phyloP scores from a whole-genome alignment of 1,140 invertebrate species.

The Microvelia longipes region DNA sequence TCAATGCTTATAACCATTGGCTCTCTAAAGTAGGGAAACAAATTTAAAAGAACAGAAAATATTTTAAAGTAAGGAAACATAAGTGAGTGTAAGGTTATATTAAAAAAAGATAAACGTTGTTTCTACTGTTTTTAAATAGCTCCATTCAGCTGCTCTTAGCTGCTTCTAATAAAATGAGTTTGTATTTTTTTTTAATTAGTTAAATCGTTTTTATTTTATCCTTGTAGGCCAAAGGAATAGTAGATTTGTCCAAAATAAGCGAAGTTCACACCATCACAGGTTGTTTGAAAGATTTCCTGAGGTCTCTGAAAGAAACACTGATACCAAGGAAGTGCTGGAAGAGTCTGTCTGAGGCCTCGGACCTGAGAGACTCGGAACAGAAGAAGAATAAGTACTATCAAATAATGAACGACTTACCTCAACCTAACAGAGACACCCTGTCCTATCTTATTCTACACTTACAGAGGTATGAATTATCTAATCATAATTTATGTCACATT shows the following conservation, averaged over 20 bases:
- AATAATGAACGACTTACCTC: constrained; percentile 56
- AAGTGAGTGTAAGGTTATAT: too few species aligned
- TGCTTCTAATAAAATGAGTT: too few species aligned
- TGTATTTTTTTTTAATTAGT: neutral
- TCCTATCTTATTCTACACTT: constrained; percentile 73
- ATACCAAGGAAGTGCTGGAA: constrained; percentile 56
- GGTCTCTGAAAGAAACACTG: constrained; percentile 64
- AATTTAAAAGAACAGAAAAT: too few species aligned
- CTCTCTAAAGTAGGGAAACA: too few species aligned
- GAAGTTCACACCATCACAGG: constrained; percentile 72
- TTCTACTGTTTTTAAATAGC: too few species aligned
- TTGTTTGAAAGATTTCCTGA: constrained; percentile 73
- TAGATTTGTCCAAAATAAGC: constrained; percentile 43
- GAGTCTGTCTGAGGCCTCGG: constrained; percentile 59
- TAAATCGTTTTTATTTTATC: neutral
- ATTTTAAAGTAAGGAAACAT: too few species aligned
- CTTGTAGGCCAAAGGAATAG: constrained; percentile 39
- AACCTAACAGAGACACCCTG: constrained; percentile 72
- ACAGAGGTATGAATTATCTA: constrained; percentile 35
- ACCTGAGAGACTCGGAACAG: constrained; percentile 36
- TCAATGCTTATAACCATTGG: too few species aligned
- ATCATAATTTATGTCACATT: constrained; percentile 6
- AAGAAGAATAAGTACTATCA: constrained; percentile 42
- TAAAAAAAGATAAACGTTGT: too few species aligned
- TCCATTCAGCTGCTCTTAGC: too few species aligned